Evolutionary conservation across 2,797 vertebrate species (phyloP).

Genomic region (Falco rusticolus): DNA sequence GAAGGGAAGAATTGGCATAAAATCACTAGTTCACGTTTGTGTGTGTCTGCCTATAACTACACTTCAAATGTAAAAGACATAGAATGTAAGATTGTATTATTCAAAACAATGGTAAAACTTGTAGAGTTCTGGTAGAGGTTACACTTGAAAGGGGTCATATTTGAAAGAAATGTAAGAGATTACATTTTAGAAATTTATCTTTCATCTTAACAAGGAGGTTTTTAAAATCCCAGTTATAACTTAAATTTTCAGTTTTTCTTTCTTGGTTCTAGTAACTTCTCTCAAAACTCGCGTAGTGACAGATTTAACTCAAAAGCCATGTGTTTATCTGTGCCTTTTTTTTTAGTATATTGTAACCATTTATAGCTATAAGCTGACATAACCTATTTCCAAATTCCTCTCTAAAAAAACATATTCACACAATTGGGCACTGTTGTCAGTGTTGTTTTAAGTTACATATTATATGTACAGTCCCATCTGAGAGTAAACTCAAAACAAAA

Average conservation of each 20-base stretch:
- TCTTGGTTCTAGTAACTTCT: neutral
- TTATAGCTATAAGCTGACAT: neutral
- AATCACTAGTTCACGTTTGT: neutral
- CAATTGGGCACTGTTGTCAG: neutral
- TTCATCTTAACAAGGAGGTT: neutral
- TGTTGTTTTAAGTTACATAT: neutral
- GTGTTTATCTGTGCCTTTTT: neutral
- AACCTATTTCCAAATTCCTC: neutral
- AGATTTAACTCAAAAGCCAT: neutral
- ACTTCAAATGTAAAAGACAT: neutral
- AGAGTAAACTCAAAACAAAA: neutral
- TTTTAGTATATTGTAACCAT: neutral
- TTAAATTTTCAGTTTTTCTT: neutral
- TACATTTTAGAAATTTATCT: neutral
- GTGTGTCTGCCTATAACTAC: neutral
- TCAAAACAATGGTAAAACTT: neutral
- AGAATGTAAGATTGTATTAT: neutral
- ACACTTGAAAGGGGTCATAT: neutral
- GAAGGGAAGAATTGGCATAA: neutral
- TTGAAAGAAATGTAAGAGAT: neutral
- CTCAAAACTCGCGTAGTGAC: neutral
- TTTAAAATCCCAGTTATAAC: neutral
- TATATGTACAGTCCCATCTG: neutral
- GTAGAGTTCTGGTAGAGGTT: neutral
- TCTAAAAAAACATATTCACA: neutral